Base-by-base conservation (phyloP, 2,888 invertebrate genomes). In the Anticlea derivata region DNA sequence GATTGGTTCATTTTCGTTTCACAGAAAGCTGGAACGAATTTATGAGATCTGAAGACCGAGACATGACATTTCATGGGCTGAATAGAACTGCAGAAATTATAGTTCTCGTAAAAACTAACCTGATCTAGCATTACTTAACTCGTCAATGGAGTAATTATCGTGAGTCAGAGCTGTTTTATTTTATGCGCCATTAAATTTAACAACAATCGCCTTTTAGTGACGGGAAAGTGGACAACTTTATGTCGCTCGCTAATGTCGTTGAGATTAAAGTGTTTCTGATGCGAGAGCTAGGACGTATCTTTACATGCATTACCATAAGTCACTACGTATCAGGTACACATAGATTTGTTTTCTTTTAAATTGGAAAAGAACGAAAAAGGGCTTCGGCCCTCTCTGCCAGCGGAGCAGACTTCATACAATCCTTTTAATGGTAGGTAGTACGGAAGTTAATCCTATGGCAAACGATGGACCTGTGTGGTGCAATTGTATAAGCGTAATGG, bases 201-300 rank as follows among this genome's bases (percentile, higher is more conserved):
- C 85, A 84, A 87, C 85, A 85, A 87, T 86, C 78, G 77, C 77
- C 76, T 85, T 81, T 86, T 79, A 83, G 83, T 85, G 84, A 83
- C 75, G 73, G 69, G 72, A 70, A 73, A 79, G 75, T 78, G 75
- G 81, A 81, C 82, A 81, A 81, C 73, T 86, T 86, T 86, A 88
- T 81, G 83, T 84, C 79, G 80, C 80, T 84, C 79, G 80, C 80
- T 83, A 76, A 55, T 57, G 80, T 73, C 72, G 74, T 85, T 80
- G 79, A 86, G 86, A 86, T 86, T 82, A 83, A 68, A 72, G 68
- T 67, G 68, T 73, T 74, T 70, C 70, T 62, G 60, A 64, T 59
- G 55, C 49, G 52, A 54, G 58, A 17, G 48, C 53, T 52, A 51
- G 50, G 49, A 58, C 31, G 39, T 75, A 73, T 70, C 67, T 63